A percentile compares a stretch with the other conserved stretches of the same genome.
Conservation (phyloP, 2,113 vertebrate species). For the Nipponia nippon region DNA sequence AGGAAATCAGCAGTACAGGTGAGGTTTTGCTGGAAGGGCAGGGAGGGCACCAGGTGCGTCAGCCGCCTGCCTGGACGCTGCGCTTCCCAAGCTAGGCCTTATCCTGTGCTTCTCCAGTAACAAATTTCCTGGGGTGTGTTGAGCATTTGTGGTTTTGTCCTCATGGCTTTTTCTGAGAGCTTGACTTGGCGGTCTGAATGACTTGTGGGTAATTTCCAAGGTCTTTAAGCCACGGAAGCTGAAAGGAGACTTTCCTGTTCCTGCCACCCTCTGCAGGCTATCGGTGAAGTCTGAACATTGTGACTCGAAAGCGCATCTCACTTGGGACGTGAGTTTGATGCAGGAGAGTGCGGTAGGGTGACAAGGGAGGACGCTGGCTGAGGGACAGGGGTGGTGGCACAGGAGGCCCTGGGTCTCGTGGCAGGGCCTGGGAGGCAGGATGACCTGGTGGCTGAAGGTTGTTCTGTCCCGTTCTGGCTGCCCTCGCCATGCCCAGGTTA, state of each 20-base stretch:
- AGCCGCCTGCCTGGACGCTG: fast-evolving
- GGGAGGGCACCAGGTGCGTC: neutral
- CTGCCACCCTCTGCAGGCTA: fast-evolving
- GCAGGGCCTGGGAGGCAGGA: neutral
- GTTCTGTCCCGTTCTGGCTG: fast-evolving
- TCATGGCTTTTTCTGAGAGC: neutral
- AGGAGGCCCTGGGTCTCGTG: neutral
- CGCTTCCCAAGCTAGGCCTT: neutral
- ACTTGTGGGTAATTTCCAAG: neutral
- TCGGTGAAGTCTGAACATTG: neutral
- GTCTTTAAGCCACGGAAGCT: neutral
- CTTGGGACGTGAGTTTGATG: neutral
- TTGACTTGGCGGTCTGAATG: fast-evolving
- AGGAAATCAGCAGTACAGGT: fast-evolving
- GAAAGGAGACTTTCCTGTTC: neutral
- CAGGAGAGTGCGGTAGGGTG: neutral
- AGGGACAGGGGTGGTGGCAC: neutral
- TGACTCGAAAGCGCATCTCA: fast-evolving
- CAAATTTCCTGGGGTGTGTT: neutral
- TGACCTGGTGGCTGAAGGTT: neutral
- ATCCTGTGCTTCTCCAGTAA: neutral
- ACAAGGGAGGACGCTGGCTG: fast-evolving
- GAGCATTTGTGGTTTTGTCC: neutral
- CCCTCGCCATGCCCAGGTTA: fast-evolving
- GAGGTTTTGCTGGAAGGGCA: neutral